Percentiles rank a stretch among this genome's conserved stretches.
Conservation (phyloP, 2,113 vertebrate genomes). For the Ictalurus furcatus region DNA sequence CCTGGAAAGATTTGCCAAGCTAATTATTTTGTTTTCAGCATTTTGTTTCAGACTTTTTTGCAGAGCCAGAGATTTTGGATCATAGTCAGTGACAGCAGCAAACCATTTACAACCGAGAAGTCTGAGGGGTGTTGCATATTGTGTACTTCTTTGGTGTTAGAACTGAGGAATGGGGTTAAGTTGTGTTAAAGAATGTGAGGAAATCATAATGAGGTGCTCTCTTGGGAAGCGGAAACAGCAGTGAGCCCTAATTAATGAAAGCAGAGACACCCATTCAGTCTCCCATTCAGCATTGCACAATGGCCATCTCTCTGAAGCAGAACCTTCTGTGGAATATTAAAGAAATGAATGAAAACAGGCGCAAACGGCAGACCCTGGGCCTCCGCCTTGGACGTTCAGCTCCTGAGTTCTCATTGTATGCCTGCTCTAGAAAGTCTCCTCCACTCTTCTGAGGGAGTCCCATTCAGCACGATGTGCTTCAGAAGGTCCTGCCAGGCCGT, state of each 20-base stretch:
- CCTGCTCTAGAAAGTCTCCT: slow-evolving; percentile 66
- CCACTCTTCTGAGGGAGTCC: slow-evolving; percentile 57
- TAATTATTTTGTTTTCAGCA: neutral
- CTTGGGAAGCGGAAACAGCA: slow-evolving; percentile 80
- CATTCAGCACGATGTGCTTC: slow-evolving; percentile 61
- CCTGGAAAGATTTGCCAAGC: neutral
- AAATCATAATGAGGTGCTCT: slow-evolving; percentile 75
- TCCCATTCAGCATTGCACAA: slow-evolving; percentile 84
- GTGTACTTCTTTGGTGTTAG: slow-evolving; percentile 66
- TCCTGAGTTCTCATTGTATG: slow-evolving; percentile 59
- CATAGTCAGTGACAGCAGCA: slow-evolving; percentile 27
- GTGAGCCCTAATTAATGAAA: slow-evolving; percentile 84
- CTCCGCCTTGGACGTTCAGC: slow-evolving; percentile 58
- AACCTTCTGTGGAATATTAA: slow-evolving; percentile 76
- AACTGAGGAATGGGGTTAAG: slow-evolving; percentile 68
- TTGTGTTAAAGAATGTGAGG: slow-evolving; percentile 71
- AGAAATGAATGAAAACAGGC: slow-evolving; percentile 71
- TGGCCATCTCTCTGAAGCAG: slow-evolving; percentile 81
- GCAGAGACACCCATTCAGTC: slow-evolving; percentile 77
- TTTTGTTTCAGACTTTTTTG: neutral
- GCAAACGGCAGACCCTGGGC: slow-evolving; percentile 54
- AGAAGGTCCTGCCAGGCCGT: slow-evolving; percentile 66
- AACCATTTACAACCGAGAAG: slow-evolving; percentile 17
- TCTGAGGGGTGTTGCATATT: slow-evolving; percentile 25
- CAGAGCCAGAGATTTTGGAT: neutral